Base-by-base conservation (phyloP, 2,797 vertebrate genomes). In the Propithecus perrieri region DNA sequence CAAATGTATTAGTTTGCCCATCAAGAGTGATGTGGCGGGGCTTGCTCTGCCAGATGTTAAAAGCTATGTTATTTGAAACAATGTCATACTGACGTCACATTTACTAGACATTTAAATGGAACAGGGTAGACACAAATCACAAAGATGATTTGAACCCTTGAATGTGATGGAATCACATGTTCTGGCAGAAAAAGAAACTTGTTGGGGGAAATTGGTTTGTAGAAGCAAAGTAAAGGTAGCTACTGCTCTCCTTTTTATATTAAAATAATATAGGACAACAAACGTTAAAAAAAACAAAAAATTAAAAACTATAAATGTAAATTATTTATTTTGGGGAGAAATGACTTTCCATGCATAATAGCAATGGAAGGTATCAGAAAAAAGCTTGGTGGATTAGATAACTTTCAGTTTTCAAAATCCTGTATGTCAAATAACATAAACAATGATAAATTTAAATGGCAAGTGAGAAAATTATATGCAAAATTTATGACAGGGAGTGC, bases 251-350 rank as follows among this genome's bases (percentile, higher is more conserved):
- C 83, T 69, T 76, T 55, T 63, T 90, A 81, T 86, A 69, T 81
- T 85, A 81, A 95, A 95, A 69, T 63, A 63, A 88, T n/a, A 33
- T 48, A 18, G 6, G 75, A 10, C 59, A 81, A 63, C 30, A 89
- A 50, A 81, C 86, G 7, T 74, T 80, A 26, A 69, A 85, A 67
- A 84, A 84, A 79, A 24, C 55, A 85, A 46, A 84, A 55, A 88
- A 61, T 30, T 43, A 22, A 46, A 89, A 81, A 69, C 24, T 46
- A 87, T 26, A 33, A 81, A 14, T 92, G 14, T 74, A 65, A 69
- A 89, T 93, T 96, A 33, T 72, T 80, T 69, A 33, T 80, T 83
- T 93, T 83, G 38, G 14, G 89, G 15, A 74, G 75, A 87, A 93
- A 92, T 41, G 18, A 26, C 79, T 92, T 94, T 67, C 24, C 78